Conservation (phyloP, 2,113 vertebrate species). For the Aphelocoma coerulescens region DNA sequence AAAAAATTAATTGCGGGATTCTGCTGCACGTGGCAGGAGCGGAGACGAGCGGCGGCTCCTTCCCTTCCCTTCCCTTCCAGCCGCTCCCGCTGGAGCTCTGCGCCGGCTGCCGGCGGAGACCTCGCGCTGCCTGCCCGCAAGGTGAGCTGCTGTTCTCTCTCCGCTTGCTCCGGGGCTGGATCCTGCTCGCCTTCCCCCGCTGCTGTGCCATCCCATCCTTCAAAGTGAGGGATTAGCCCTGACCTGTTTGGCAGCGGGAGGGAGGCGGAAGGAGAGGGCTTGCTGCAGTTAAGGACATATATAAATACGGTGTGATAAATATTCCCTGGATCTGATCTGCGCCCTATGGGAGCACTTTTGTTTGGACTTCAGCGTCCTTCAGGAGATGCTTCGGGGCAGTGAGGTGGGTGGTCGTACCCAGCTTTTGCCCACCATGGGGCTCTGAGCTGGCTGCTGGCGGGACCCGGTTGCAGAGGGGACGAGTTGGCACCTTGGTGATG, state of each 20-base stretch:
- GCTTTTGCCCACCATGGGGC: accelerated
- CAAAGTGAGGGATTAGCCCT: conserved; percentile 37
- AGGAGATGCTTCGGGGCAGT: not conserved
- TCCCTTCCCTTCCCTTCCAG: not conserved
- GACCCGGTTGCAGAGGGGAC: not conserved
- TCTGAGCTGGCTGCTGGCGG: not conserved
- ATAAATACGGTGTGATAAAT: not conserved
- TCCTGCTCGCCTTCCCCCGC: not conserved
- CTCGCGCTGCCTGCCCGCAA: not conserved
- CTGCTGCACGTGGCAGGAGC: conserved; percentile 12
- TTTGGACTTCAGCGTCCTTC: not conserved
- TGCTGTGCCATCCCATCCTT: not conserved
- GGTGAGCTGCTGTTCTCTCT: not conserved
- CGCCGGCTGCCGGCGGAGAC: not conserved
- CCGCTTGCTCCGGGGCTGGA: not conserved
- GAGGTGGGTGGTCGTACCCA: not conserved
- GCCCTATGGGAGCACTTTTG: not conserved
- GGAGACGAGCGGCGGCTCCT: not conserved
- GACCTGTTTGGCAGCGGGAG: not conserved
- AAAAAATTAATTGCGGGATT: conserved; percentile 43
- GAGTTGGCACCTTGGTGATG: not conserved
- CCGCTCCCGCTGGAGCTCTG: not conserved
- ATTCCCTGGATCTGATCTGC: not conserved
- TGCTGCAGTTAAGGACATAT: not conserved
- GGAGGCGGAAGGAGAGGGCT: not conserved